A percentile compares a stretch with the other conserved stretches of the same genome.
These are phyloP conservation scores for Reinhardtius hippoglossoides DNA, from an alignment of 2,113 vertebrate species.

Conservation along the genomic window DNA sequence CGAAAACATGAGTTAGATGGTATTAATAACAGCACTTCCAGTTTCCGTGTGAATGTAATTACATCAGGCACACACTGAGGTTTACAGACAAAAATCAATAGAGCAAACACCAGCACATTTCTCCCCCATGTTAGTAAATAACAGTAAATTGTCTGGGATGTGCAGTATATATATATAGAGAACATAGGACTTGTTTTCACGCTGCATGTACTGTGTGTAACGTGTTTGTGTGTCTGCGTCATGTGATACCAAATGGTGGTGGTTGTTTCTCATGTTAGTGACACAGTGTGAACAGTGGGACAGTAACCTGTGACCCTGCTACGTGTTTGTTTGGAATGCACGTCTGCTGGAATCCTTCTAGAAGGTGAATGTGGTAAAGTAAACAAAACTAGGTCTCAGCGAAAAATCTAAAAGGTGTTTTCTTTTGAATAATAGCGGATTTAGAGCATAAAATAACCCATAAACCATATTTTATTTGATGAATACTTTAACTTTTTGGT, in stretches of 20 bases:
- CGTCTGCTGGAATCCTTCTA: neutral
- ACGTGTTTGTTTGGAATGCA: neutral
- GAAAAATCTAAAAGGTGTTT: too few relatives aligned
- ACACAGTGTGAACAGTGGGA: conserved; percentile 29
- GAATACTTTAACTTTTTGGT: too few relatives aligned
- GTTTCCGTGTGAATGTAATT: neutral
- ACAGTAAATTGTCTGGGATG: neutral
- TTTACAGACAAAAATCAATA: too few relatives aligned
- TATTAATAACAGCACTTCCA: conserved; percentile 7
- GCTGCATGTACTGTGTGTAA: neutral
- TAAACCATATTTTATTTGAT: too few relatives aligned
- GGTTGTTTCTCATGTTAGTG: conserved; percentile 45
- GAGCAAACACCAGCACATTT: too few relatives aligned
- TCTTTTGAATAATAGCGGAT: too few relatives aligned
- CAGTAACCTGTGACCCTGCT: conserved; percentile 18
- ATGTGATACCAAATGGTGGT: conserved; percentile 54
- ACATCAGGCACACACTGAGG: neutral
- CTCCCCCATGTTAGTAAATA: neutral
- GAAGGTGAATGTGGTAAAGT: too few relatives aligned
- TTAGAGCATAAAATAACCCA: too few relatives aligned
- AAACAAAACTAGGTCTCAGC: too few relatives aligned
- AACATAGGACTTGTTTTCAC: conserved; percentile 17
- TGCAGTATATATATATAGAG: too few relatives aligned
- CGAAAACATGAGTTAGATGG: neutral
- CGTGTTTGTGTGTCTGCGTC: conserved; percentile 17